Evolutionary conservation across 2,113 vertebrate genomes (phyloP).

Genomic region (Mus spicilegus): DNA sequence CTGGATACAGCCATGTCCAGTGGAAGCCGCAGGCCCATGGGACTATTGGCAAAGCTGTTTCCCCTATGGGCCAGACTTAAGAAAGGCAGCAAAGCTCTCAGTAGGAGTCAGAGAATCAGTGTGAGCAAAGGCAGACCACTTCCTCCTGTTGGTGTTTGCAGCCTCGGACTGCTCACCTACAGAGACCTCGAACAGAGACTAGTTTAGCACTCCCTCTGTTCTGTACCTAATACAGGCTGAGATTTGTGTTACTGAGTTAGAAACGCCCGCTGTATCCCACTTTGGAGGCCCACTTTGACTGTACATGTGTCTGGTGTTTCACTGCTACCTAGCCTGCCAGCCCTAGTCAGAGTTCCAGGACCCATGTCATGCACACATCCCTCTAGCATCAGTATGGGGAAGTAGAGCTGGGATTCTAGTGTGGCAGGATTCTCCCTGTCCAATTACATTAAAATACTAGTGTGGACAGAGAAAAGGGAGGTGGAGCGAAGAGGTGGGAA

Average conservation of each 20-base stretch:
- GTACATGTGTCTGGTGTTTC: neutral
- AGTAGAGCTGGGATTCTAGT: neutral
- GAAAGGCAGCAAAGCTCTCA: neutral
- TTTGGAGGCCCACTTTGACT: neutral
- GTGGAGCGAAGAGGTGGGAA: too few species aligned
- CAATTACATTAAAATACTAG: too few species aligned
- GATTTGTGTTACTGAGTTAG: neutral
- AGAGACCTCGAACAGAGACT: neutral
- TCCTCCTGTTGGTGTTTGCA: neutral
- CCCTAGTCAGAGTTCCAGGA: neutral
- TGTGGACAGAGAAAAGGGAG: too few species aligned
- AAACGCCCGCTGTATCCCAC: neutral
- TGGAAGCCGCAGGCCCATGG: neutral
- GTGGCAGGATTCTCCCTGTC: too few species aligned
- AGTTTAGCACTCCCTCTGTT: neutral
- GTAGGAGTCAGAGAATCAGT: neutral
- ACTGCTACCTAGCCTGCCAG: neutral
- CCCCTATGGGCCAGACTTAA: neutral
- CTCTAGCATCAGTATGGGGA: neutral
- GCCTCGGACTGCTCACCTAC: neutral
- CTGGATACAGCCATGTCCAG: neutral
- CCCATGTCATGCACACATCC: neutral
- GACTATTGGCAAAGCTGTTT: neutral
- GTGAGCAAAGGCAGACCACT: neutral
- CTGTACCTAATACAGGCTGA: neutral